Evolutionary conservation across 2,888 invertebrate genomes (phyloP), one percentile per base, ranked within the genome.

Genomic region (Boloria euphrosyne): DNA sequence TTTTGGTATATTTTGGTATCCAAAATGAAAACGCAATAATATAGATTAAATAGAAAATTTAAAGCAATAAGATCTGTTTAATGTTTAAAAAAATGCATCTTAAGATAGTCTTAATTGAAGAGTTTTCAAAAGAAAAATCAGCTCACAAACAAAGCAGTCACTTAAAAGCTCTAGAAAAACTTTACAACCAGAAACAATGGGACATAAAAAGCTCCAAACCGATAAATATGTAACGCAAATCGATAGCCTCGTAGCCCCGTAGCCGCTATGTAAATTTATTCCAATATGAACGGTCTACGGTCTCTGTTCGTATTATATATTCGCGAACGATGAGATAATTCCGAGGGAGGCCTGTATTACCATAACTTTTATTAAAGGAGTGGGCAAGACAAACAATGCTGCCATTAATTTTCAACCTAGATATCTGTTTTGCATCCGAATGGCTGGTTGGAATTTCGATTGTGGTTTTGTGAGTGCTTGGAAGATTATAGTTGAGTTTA

Each of bases 351-450:
- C 80, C 87, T 83, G 78, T 76, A 92, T 91, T 91, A 86, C 82
- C 92, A 92, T 91, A 92, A 90, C 89, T 92, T 92, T 91, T 91
- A 91, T 91, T 89, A 89, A 90, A 88, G 87, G 87, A 86, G 84
- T 86, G 85, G 80, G 83, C 80, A 78, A 81, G 81, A 82, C 87
- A 89, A 90, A 91, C 91, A 91, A 92, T 90, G 82, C 84, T 79
- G 75, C 74, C 75, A 90, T 91, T 91, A 90, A 90, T 90, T 89
- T 88, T 81, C 84, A 80, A 86, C 86, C 85, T 83, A 83, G 78
- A 83, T 85, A 84, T 85, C 87, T 85, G 86, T 85, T 90, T 89
- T 86, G 89, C 87, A 90, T 90, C 82, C 78, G 84, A 85, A 87
- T 86, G 79, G 31, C 59, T 17, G 76, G 76, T 79, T 46, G 2